Evolutionary conservation across 2,797 vertebrate genomes (phyloP).

Genomic region (Poecilia velifera): DNA sequence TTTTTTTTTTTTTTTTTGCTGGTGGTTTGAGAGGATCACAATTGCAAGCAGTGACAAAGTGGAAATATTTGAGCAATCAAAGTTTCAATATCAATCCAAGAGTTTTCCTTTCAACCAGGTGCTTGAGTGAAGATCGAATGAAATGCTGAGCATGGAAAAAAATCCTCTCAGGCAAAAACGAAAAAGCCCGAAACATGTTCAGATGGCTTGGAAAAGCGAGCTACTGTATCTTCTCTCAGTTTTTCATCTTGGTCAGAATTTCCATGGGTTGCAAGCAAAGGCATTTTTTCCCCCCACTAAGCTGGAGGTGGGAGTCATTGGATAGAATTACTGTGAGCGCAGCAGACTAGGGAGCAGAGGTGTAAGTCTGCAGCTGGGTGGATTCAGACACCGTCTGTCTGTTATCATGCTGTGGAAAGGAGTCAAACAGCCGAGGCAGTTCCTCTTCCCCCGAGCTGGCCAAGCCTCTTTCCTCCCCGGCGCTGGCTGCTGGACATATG

Average conservation of each 20-base stretch:
- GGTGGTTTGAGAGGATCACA: conserved; percentile 19
- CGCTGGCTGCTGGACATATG: conserved; percentile 72
- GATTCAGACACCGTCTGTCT: conserved; percentile 54
- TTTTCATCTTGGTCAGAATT: conserved; percentile 42
- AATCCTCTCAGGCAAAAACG: conserved; percentile 32
- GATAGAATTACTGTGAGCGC: conserved; percentile 43
- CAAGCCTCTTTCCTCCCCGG: conserved; percentile 48
- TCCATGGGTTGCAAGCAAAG: conserved; percentile 40
- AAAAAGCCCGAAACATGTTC: conserved; percentile 55
- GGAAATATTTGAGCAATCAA: conserved; percentile 59
- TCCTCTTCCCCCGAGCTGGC: conserved; percentile 31
- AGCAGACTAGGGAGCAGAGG: conserved; percentile 47
- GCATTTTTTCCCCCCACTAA: not conserved
- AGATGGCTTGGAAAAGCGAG: conserved; percentile 52
- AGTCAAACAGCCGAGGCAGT: conserved; percentile 46
- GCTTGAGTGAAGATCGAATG: conserved; percentile 15
- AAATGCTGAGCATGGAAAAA: conserved; percentile 63
- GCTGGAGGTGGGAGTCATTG: conserved; percentile 43
- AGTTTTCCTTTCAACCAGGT: conserved; percentile 24
- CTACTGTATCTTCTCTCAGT: conserved; percentile 41
- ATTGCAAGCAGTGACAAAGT: conserved; percentile 47
- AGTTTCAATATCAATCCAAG: conserved; percentile 53
- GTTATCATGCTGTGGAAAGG: conserved; percentile 57
- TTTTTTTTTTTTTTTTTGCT: not conserved
- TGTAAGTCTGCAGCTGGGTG: conserved; percentile 49